Evolutionary conservation across 2,888 invertebrate genomes (phyloP), one percentile per base, ranked within the genome.

Genomic region (Eupithecia tripunctaria): DNA sequence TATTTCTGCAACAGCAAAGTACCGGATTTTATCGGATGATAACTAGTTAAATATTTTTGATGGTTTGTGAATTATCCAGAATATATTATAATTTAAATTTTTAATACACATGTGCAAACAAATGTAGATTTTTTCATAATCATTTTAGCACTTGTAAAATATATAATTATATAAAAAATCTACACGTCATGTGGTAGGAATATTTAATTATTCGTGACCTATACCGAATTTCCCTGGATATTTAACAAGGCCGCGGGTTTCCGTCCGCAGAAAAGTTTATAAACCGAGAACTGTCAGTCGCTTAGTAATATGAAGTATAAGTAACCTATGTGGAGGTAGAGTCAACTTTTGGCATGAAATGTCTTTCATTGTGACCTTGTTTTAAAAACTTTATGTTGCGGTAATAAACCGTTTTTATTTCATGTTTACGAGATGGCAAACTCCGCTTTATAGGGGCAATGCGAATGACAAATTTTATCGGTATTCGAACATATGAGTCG

Each of bases 381-480:
- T 88, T 85, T 79, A 85, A 84, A 63, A 88, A 87, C 81, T 88
- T 88, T 84, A 85, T 85, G 84, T 82, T 86, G 82, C 81, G 84
- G 85, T 84, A 84, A 85, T 88, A 88, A 88, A 89, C 88, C 84
- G 84, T 84, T 89, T 87, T 88, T 87, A 88, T 88, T 89, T 89
- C 85, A 88, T 85, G 86, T 88, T 88, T 86, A 88, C 84, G 87
- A 82, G 85, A 85, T 85, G 85, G 85, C 84, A 85, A 87, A 87
- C 84, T 84, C 81, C 79, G 81, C 75, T 87, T 87, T 86, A 85
- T 86, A 81, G 80, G 78, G 80, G 76, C 82, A 81, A 81, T 78
- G 80, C 82, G 82, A 84, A 83, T 85, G 85, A 84, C 84, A 85
- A 83, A 81, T 85, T 87, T 88, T 86, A 89, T 88, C 77, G 85